Evolutionary conservation across 2,888 invertebrate genomes (phyloP), one percentile per base, ranked within the genome.

Genomic region (Nymphalis polychloros): DNA sequence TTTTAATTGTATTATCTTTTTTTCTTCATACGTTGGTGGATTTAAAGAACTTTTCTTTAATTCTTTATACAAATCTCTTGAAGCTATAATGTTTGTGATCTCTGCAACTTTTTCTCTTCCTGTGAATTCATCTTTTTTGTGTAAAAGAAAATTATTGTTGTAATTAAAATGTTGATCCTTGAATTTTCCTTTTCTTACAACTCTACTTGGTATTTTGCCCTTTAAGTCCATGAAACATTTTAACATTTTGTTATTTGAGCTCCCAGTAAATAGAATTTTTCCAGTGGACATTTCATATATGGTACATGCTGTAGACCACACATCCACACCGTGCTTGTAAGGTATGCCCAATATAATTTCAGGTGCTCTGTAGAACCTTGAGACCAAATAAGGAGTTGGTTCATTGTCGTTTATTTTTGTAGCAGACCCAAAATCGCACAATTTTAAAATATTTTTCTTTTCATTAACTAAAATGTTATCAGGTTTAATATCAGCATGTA

Each of bases 381-480:
- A 99, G 66, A 99, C 99, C 74, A 99, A 94, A 88, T 99, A 99
- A 0, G 99, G 99, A 5, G 99, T 99, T 66, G 98, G 96, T 89
- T 99, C 99, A 91, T 97, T 98, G 78, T 99, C 98, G 77, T 96
- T 96, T 23, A 97, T 95, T 83, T 97, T 96, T 16, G 97, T 96
- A 8, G 99, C 98, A 5, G 99, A 99, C 23, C 99, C 99, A 93
- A 99, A 99, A 94, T 99, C 99, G 90, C 99, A 99, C 59, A 99
- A 92, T 90, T 99, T 99, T 79, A 99, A 89, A 68, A 98, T 95
- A 84, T 98, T 94, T 90, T 99, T 99, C 84, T 96, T 98, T 87
- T 99, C 99, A 92, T 98, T 99, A 19, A 99, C 99, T 88, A 99
- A 93, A 88, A 99, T 99, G 88, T 99, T 99, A 86, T 99, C 99